These are phyloP conservation scores for Sardinella longiceps DNA, from an alignment of 2,797 vertebrate genomes.

Conservation along the genomic window DNA sequence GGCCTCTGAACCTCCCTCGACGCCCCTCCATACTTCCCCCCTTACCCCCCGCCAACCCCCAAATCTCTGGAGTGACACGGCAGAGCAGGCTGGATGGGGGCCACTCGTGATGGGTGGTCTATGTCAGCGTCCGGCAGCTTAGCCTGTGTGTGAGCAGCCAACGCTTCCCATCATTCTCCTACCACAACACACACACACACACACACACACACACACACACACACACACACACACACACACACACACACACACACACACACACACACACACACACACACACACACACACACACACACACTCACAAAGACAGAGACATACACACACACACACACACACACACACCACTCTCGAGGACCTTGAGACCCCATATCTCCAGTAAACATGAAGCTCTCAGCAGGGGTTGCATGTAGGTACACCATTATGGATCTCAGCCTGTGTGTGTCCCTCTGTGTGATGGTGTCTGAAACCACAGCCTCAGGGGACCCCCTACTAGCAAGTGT, in stretches of 20 bases:
- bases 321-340: not conserved
- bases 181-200: conserved; percentile 3
- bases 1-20: not conserved
- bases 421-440: conserved; percentile 36
- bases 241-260: conserved; percentile 4
- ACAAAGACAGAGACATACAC: not conserved
- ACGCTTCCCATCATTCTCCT: not conserved
- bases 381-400: conserved; percentile 38
- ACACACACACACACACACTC: not conserved
- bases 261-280: not conserved
- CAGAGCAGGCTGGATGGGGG: conserved; percentile 40
- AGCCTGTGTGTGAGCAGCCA: conserved; percentile 23
- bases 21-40: not conserved
- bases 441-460: conserved; percentile 29
- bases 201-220: not conserved
- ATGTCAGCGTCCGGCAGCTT: not conserved
- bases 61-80: conserved; percentile 20
- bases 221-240: not conserved
- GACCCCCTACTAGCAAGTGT: conserved; percentile 15
- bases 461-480: not conserved
- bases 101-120: conserved; percentile 54
- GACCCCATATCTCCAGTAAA: not conserved
- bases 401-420: conserved; percentile 43
- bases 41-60: not conserved
- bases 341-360: not conserved